Evolutionary conservation across 2,113 vertebrate genomes (phyloP).

Genomic region (Campylorhamphus procurvoides): DNA sequence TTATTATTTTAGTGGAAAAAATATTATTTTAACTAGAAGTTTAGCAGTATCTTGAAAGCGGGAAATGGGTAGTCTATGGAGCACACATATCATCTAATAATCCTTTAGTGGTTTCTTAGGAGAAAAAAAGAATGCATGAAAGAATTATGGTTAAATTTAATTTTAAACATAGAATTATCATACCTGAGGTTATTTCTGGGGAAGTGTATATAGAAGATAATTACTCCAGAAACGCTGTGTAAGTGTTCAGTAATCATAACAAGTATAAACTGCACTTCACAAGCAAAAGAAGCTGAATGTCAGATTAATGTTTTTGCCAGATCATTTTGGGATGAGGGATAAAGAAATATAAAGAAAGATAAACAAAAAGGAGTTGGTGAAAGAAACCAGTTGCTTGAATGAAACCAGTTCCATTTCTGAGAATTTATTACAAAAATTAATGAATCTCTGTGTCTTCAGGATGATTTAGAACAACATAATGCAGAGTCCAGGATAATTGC

Average conservation of each 20-base stretch:
- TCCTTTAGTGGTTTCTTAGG: neutral
- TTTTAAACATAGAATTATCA: neutral
- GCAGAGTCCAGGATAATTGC: neutral
- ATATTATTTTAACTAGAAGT: neutral
- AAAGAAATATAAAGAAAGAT: no score
- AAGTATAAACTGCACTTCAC: neutral
- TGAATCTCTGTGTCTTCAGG: neutral
- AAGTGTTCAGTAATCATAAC: neutral
- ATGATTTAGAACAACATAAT: neutral
- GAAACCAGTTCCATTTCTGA: neutral
- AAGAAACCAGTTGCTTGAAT: neutral
- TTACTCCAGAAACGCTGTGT: neutral
- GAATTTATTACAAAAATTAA: neutral
- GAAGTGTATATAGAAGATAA: neutral
- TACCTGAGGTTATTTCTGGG: neutral
- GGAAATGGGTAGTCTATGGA: neutral
- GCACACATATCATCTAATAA: neutral
- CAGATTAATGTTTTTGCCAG: neutral
- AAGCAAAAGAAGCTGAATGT: neutral
- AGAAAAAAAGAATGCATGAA: neutral
- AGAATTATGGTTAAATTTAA: neutral
- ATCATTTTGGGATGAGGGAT: neutral
- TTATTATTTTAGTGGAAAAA: conserved; percentile 13
- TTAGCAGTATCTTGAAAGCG: neutral
- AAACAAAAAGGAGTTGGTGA: neutral